Base-by-base conservation (phyloP, 2,888 invertebrate species). In the Melinaea menophilus region DNA sequence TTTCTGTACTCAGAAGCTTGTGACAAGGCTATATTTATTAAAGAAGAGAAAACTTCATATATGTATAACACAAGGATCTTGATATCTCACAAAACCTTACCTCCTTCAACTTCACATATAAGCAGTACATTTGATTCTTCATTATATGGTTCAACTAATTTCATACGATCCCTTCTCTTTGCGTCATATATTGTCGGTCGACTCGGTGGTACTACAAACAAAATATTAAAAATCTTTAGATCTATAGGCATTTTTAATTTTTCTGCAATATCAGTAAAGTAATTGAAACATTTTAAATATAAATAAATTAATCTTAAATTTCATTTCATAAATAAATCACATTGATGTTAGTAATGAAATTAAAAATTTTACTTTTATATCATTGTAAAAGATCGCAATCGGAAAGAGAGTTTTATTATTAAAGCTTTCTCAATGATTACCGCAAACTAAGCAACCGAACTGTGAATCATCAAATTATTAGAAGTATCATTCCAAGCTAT, bases 51-150 rank as follows among this genome's bases (percentile, higher is more conserved):
- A 22, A 22, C 22, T 22, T 22, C 22, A 22, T 22, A 22, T 22
- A 22, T 22, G 22, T 22, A 22, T 22, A 22, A 22, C 22, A 22
- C 22, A 22, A 22, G 22, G 22, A 22, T 22, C 22, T 22, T 22
- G 22, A 22, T 22, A 22, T 22, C 22, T 22, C 22, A 22, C 22
- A 22, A 22, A 22, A 22, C 22, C 79, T 77, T 92, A 95, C 96
- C 96, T 86, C 96, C 96, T 73, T 93, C 93, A 11, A 95, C 95
- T 92, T 96, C 95, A 79, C 96, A 97, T 77, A 95, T 93, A 71
- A 97, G 92, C 75, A 94, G 92, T 59, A 97, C 94, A 79, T 96
- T 95, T 68, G 94, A 94, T 46, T 96, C 97, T 87, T 97, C 97
- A 81, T 96, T 96, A 87, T 96, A 97, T 34, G 95, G 94, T 80